Evolutionary conservation across 1,140 invertebrate genomes (phyloP), one percentile per base, ranked within the genome.

Genomic region (Ceratosolen solmsi): DNA sequence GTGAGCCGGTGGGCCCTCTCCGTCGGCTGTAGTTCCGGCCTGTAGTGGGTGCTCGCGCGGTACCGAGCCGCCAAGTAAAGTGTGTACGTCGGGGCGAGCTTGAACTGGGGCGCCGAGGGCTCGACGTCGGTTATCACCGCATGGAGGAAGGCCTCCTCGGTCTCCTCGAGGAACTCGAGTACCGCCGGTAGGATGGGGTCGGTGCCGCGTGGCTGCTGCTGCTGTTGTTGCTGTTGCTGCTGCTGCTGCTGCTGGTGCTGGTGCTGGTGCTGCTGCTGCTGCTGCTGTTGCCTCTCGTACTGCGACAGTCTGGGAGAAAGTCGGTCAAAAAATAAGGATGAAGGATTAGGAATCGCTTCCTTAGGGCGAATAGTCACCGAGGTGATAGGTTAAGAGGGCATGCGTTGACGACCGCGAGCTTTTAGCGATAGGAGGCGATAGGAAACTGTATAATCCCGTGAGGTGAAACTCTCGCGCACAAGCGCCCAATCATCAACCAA

Each of bases 141-240:
- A 84, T 95, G 94, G 25, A 99, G 92, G 90, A 99, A 98, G 58
- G 95, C 94, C 88, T 98, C 97, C 92, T 99, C 98, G 22, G 96
- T 96, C 82, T 98, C 97, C 92, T 99, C 97, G 33, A 97, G 95
- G 88, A 99, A 98, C 92, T 99, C 98, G 81, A 99, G 90, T 25
- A 98, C 96, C 8, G 97, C 98, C 22, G 98, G 98, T 83, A 99
- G 92, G 84, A 98, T 98, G 51, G 97, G 96, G 91, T 98, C 97
- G 83, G 95, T 95, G 38, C 96, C 95, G 73, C 94, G 92, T 17
- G 94, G 93, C 75, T 91, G 92, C 11, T 92, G 89, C 70, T 93
- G 91, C 82, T 93, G 92, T 82, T 93, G 92, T 27, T 92, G 90
- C 82, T 92, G 86, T 75, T 72, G 78, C 56, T 72, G 79, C 46